Evolutionary conservation across 2,797 vertebrate species (phyloP).

Genomic region (Propithecus perrieri): DNA sequence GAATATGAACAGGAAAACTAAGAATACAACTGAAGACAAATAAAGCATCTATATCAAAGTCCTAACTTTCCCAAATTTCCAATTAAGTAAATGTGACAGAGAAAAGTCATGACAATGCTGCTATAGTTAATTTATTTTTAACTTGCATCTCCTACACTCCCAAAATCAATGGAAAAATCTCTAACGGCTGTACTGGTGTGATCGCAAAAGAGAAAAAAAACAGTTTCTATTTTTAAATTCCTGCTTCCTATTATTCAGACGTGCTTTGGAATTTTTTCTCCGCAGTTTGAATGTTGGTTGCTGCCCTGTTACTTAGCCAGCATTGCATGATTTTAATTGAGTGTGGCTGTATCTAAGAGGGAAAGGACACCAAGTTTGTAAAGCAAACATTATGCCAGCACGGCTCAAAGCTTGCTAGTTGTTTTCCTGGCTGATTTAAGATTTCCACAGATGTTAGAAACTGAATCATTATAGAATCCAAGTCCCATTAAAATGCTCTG

Average conservation of each 20-base stretch:
- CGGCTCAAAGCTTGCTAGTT: not conserved
- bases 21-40: not conserved
- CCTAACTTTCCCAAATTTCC: not conserved
- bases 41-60: not conserved
- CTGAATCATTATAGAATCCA: slow-evolving; percentile 10
- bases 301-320: slow-evolving; percentile 33
- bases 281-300: not conserved
- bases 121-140: slow-evolving; percentile 27
- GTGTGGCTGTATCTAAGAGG: not conserved
- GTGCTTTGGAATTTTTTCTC: slow-evolving; percentile 52
- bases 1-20: not conserved
- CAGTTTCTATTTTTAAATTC: slow-evolving; percentile 52
- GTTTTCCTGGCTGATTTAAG: not conserved
- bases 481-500: not conserved
- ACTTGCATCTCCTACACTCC: not conserved
- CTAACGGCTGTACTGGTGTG: not conserved
- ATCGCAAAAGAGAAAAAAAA: slow-evolving; percentile 49
- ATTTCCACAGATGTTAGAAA: slow-evolving; percentile 15
- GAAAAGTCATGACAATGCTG: not conserved
- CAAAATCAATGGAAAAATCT: not conserved
- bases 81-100: slow-evolving; percentile 36
- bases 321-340: slow-evolving; percentile 6
- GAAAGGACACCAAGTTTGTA: not conserved
- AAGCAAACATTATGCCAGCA: not conserved
- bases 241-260: slow-evolving; percentile 30